Evolutionary conservation across 30 jellyfish, hydroid and myxozoan species (phyloP), one percentile per base, ranked within the genome.

Genomic region (Aurelia sp.): DNA sequence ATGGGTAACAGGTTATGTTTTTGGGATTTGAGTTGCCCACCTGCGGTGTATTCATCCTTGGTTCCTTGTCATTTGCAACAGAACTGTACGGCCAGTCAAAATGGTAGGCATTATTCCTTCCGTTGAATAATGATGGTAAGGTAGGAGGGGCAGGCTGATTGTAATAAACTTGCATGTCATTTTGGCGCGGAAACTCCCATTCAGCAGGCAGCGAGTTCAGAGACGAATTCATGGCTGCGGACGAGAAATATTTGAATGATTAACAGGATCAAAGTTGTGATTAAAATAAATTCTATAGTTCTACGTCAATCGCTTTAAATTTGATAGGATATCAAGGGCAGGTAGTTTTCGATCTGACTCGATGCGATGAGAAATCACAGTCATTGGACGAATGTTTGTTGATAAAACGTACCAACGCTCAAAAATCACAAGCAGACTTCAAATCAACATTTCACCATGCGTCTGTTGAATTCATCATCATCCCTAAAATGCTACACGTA

Each of bases 191-290:
- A 17, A 44, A 44, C 55, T 57, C 73, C 90, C 84, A 81, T 7
- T 68, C 91, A 57, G 60, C 80, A 65, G 91, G 60, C 33, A 61
- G 35, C 17, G 53, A 44, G 77, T 81, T 58, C 38, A 65, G 66
- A 11, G 91, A 65, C 31, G 91, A 65, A 50, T 81, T 81, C 91
- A 81, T 81, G 80, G 91, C 91, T 81, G 58, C 5, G 71, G 59
- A 18, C 5, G 33, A 55, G 50, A 48, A 78, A 9, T 9, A 22
- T 8, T 18, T n/a, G 35, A 53, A 11, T 74, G 48, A 41, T 38
- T 44, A 44, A 44, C 15, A 44, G 55, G 55, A 44, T 44, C 55
- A 44, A 44, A 44, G 55, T 9, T 44, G 15, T 44, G 55, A 44
- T 44, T 44, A 44, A 8, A 44, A 8, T 44, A 44, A 44, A 44